These are phyloP conservation scores for Tapirus indicus DNA, from an alignment of 2,797 vertebrate species.

Conservation along the genomic window DNA sequence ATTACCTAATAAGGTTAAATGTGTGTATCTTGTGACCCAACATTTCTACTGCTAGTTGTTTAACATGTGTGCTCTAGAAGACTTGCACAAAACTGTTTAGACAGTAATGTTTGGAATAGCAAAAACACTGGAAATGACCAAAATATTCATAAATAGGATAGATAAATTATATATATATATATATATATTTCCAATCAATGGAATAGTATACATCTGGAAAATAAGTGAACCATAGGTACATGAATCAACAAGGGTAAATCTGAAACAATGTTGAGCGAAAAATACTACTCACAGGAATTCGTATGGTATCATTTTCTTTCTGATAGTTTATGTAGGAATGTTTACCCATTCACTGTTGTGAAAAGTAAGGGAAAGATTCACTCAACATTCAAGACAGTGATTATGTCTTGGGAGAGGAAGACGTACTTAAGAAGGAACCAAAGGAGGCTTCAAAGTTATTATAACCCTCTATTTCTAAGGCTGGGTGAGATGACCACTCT, in stretches of 20 bases:
- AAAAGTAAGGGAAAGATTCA: not conserved
- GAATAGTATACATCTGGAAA: not conserved
- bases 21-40: not conserved
- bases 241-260: not conserved
- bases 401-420: not conserved
- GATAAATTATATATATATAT: not conserved
- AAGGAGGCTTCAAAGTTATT: not conserved
- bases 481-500: not conserved
- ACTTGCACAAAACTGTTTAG: not conserved
- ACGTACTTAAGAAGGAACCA: not conserved
- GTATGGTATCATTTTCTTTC: not conserved
- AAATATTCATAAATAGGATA: not conserved
- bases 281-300: not conserved
- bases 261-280: not conserved
- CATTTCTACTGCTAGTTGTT: not conserved
- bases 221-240: not conserved
- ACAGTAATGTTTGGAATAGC: not conserved
- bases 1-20: not conserved
- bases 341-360: not conserved
- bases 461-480: not conserved
- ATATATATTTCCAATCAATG: not conserved
- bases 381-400: not conserved
- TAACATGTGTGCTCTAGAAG: not conserved
- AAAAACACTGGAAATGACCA: not conserved
- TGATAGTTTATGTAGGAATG: not conserved